phyloP scores from a whole-genome alignment of 2,888 invertebrate species.

The Brachyptera risi region DNA sequence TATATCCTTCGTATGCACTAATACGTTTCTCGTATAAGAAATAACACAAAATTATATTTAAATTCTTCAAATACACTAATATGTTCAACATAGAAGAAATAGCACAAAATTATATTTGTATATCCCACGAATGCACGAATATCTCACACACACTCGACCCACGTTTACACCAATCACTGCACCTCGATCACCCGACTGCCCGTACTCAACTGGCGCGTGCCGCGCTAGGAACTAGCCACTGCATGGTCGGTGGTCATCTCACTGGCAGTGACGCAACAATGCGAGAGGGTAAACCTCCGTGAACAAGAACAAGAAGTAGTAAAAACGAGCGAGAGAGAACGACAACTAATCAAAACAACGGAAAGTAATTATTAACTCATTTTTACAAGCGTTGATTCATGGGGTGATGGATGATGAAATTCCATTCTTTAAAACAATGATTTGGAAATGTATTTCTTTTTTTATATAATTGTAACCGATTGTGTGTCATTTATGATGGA shows the following conservation, averaged over 20 bases:
- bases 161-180: background rate
- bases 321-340: no score
- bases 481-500: background rate
- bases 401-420: background rate
- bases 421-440: background rate
- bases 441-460: background rate
- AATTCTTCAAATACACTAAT: background rate
- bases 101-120: no score
- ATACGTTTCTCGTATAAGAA: no score
- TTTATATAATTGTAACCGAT: background rate
- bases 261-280: no score
- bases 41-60: no score
- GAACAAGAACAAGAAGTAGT: no score
- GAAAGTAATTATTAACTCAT: slow-evolving; percentile 19
- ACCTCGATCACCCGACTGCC: background rate
- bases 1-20: no score
- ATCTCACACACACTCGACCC: background rate
- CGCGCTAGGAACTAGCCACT: slow-evolving; percentile 11
- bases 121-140: background rate
- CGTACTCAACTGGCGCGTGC: slow-evolving; percentile 3
- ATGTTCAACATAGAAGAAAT: no score
- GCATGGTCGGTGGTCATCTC: no score
- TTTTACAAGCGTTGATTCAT: background rate
- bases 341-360: background rate
- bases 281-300: no score